A percentile compares a stretch with the other conserved stretches of the same genome.
These are phyloP conservation scores for Cepaea nemoralis DNA, from an alignment of 1,140 invertebrate genomes.

Conservation along the genomic window DNA sequence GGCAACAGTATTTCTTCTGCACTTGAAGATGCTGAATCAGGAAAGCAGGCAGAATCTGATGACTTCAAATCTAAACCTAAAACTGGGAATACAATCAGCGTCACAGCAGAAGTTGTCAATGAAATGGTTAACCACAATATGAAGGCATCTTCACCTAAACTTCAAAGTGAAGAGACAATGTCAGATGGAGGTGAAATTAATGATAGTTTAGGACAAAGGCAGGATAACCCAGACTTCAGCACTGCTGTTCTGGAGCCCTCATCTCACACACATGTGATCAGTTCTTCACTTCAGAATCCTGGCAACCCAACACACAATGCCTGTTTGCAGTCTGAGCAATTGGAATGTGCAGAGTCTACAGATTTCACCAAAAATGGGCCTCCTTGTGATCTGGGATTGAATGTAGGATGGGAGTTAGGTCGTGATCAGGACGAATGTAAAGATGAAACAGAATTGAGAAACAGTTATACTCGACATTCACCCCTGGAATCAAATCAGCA, in stretches of 20 bases:
- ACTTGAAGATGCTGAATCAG: background rate
- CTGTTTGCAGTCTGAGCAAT: background rate
- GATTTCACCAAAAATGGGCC: background rate
- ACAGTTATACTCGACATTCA: constrained; percentile 46
- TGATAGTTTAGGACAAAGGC: background rate
- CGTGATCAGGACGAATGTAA: background rate
- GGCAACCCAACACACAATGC: background rate
- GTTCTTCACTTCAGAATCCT: constrained; percentile 3
- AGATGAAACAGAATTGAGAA: background rate
- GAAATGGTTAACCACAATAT: constrained; percentile 21
- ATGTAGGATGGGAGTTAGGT: background rate
- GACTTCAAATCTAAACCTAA: constrained; percentile 18
- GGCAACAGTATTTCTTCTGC: background rate
- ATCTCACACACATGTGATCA: constrained; percentile 33
- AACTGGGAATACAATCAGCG: constrained; percentile 30
- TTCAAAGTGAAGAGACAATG: background rate
- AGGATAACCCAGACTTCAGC: background rate
- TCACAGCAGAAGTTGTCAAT: constrained; percentile 35
- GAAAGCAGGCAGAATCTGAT: background rate
- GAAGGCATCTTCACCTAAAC: background rate
- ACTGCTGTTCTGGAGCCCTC: constrained; percentile 29
- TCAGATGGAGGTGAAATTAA: background rate
- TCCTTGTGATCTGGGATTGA: background rate
- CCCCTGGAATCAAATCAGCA: constrained; percentile 55
- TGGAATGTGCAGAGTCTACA: background rate